A percentile compares a stretch with the other conserved stretches of the same genome.
Evolutionary conservation across 2,113 vertebrate species (phyloP).

Genomic region (Copsychus sechellarum): DNA sequence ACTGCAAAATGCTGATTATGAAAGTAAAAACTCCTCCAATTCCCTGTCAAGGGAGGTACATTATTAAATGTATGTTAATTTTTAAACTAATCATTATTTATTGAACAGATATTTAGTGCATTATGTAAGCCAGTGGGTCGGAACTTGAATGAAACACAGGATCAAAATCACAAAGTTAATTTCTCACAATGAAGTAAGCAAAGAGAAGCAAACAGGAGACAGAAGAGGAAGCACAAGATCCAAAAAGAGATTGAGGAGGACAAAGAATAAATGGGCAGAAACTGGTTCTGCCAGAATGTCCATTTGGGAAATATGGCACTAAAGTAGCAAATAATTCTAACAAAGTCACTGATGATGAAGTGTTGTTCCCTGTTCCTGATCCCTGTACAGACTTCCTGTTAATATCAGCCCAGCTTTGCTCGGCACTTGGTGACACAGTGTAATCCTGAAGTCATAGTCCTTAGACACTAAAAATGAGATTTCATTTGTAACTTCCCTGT

Average conservation of each 20-base stretch:
- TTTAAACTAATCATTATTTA: constrained; percentile 19
- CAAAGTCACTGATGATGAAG: neutral
- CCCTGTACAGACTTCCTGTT: neutral
- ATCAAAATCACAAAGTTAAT: neutral
- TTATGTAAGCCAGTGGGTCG: neutral
- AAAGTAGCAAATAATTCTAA: neutral
- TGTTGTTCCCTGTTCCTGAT: neutral
- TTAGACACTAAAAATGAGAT: neutral
- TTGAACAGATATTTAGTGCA: neutral
- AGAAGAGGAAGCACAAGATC: neutral
- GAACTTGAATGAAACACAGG: neutral
- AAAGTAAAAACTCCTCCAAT: neutral
- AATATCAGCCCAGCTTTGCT: neutral
- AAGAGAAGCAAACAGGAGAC: neutral
- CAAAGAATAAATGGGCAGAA: neutral
- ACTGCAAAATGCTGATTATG: neutral
- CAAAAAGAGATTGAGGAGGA: neutral
- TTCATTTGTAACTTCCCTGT: neutral
- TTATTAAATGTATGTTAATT: neutral
- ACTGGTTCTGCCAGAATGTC: neutral
- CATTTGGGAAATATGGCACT: neutral
- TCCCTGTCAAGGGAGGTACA: neutral
- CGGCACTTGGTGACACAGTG: neutral
- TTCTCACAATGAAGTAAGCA: neutral
- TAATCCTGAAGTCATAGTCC: neutral